Percentiles rank a stretch among this genome's conserved stretches.
Evolutionary conservation across 2,888 invertebrate species (phyloP).

Genomic region (Lamproptera curius): DNA sequence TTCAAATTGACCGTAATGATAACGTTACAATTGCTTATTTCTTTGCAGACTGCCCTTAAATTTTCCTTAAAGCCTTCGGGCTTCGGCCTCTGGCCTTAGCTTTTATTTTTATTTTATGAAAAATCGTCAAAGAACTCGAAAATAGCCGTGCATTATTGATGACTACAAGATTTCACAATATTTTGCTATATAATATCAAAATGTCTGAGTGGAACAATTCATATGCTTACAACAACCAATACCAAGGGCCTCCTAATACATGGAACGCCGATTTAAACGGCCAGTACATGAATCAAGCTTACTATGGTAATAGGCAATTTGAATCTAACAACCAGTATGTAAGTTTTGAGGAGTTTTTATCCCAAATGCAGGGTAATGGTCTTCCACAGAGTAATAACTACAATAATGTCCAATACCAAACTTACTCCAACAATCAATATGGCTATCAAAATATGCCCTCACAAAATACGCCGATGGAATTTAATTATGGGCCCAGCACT

Average conservation of each 20-base stretch:
- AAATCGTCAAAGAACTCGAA: constrained; percentile 30
- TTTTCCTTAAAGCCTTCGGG: constrained; percentile 46
- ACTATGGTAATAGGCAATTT: constrained; percentile 49
- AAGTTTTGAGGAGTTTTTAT: constrained; percentile 63
- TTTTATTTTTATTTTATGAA: constrained; percentile 29
- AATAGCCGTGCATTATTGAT: constrained; percentile 25
- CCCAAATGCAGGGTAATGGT: constrained; percentile 57
- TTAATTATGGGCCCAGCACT: constrained; percentile 42
- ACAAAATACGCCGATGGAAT: constrained; percentile 46
- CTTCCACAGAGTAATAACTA: constrained; percentile 40
- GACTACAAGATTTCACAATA: constrained; percentile 22
- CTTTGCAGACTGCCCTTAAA: constrained; percentile 29
- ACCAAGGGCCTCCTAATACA: constrained; percentile 42
- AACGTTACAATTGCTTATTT: constrained; percentile 31
- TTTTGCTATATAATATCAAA: constrained; percentile 25
- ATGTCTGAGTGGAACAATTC: constrained; percentile 74
- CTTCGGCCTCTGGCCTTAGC: constrained; percentile 66
- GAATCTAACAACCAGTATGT: constrained; percentile 61
- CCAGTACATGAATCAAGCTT: constrained; percentile 55
- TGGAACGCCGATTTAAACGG: constrained; percentile 58
- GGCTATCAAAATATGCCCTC: constrained; percentile 55
- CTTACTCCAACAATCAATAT: constrained; percentile 50
- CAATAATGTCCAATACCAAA: constrained; percentile 52
- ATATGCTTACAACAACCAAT: constrained; percentile 60
- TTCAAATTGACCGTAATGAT: constrained; percentile 30